A percentile compares a stretch with the other conserved stretches of the same genome.
Conservation (phyloP, 2,888 invertebrate species). For the Kryphioiulus occultus region DNA sequence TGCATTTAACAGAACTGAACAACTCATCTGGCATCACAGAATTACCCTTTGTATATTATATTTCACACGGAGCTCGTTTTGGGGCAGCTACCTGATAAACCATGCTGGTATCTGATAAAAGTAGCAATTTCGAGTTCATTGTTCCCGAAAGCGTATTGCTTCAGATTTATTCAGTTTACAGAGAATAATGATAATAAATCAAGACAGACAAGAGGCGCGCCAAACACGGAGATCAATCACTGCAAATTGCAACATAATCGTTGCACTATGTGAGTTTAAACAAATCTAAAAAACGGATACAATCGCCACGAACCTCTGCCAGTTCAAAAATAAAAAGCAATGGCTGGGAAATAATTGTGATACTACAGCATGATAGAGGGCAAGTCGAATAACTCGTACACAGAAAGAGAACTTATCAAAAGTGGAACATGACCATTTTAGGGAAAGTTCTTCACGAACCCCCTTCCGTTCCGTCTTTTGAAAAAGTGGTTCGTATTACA, state of each 20-base stretch:
- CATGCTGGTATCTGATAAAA: background rate
- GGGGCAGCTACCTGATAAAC: conserved; percentile 24
- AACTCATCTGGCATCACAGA: background rate
- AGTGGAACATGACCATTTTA: conserved; percentile 26
- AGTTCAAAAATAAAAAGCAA: background rate
- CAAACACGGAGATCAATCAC: background rate
- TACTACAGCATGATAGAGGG: background rate
- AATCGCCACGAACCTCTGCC: background rate
- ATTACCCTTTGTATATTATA: background rate
- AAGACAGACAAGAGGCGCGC: background rate
- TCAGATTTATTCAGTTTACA: background rate
- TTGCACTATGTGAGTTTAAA: background rate
- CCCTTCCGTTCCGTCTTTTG: background rate
- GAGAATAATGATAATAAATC: background rate
- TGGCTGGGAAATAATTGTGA: background rate
- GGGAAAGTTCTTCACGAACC: background rate
- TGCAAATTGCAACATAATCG: background rate
- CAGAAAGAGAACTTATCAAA: background rate
- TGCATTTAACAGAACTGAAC: no score
- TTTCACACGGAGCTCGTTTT: background rate
- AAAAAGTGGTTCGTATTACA: background rate
- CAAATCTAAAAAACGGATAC: background rate
- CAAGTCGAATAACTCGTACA: background rate
- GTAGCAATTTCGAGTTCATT: background rate
- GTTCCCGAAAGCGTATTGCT: background rate